A percentile compares a stretch with the other conserved stretches of the same genome.
phyloP scores from a whole-genome alignment of 2,888 invertebrate species.

The Amiota mariae region DNA sequence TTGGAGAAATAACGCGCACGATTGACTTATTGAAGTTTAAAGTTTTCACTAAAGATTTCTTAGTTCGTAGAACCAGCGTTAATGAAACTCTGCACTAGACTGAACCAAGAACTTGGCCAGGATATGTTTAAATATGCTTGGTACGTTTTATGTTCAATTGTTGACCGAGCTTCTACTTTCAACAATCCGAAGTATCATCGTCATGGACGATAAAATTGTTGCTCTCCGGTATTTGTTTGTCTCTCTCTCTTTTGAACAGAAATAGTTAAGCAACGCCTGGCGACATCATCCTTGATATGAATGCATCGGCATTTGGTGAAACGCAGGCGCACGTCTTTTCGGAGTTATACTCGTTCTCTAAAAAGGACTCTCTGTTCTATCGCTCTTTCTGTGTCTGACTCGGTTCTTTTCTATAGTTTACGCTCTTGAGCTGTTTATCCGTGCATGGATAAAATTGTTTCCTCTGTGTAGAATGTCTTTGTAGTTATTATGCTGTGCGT shows the following conservation, averaged over 20 bases:
- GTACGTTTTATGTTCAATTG: not conserved
- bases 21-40: not conserved
- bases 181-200: no score
- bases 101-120: slow-evolving; percentile 57
- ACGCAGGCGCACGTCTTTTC: slow-evolving; percentile 8
- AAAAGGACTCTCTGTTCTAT: not conserved
- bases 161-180: not conserved
- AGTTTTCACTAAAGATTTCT: not conserved
- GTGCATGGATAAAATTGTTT: slow-evolving; percentile 10
- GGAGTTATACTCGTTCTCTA: not conserved
- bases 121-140: slow-evolving; percentile 52
- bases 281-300: not conserved
- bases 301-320: slow-evolving; percentile 8
- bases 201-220: no score
- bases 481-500: slow-evolving; percentile 24
- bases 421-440: slow-evolving; percentile 2
- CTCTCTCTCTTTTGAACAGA: no score
- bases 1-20: slow-evolving; percentile 41
- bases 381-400: not conserved
- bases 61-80: slow-evolving; percentile 49
- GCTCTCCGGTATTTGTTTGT: no score
- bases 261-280: not conserved
- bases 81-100: slow-evolving; percentile 63
- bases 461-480: not conserved
- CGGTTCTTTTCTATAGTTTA: no score